Evolutionary conservation across 2,888 invertebrate species (phyloP), one percentile per base, ranked within the genome.

Genomic region (Xylota sylvarum): DNA sequence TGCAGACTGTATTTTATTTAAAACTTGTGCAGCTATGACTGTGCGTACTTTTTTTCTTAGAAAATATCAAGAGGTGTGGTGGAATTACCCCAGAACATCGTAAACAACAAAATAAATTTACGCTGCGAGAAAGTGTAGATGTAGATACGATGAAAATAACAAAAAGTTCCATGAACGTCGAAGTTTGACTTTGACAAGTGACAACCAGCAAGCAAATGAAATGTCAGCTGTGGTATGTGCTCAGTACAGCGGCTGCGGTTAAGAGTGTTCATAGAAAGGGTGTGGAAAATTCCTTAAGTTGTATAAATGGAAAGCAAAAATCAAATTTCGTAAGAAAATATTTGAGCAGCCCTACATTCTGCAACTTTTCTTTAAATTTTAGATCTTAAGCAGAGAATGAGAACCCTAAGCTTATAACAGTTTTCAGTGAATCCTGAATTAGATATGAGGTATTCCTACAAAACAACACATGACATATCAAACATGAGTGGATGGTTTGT

Each of bases 61-160:
- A 76, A 67, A 43, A 79, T 80, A 60, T 58, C 52, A 43, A 60
- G 46, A 67, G 70, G 50, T 70, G 52, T 65, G 46, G 56, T 58
- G 58, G 67, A 32, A 10, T 19, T 52, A 6, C 37, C 58, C 40
- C 14, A 56, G 37, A 77, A 56, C 85, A 85, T 85, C 67, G 52
- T 81, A 56, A 70, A 62, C 60, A 67, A 67, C 62, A 60, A 37
- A 78, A 83, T 37, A 46, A 67, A 17, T 79, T 79, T 64, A 37
- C 82, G 32, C 43, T 30, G 56, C 43, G 23, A 40, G 9, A 27
- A 40, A 23, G 30, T 17, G 40, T 37, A 76, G 52, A 50, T n/a
- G n/a, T 27, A 76, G 37, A 46, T 62, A 52, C 46, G 37, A 0
- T n/a, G 43, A 37, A 72, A 76, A 85, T 72, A 85, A 80, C 80